phyloP scores from a whole-genome alignment of 1,140 invertebrate genomes.

The Catajapyx aquilonaris region DNA sequence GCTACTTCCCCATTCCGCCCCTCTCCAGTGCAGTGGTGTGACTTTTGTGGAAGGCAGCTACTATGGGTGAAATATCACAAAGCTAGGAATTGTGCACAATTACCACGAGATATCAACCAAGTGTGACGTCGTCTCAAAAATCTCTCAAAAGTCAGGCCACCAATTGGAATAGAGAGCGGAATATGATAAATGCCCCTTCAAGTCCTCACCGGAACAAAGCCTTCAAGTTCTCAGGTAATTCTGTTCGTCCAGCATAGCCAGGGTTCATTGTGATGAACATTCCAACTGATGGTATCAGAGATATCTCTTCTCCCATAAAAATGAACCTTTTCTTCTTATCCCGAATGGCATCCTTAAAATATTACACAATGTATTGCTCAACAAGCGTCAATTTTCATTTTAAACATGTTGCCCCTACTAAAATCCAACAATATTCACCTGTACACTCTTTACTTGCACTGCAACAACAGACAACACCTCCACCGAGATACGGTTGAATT shows the following conservation, averaged over 20 bases:
- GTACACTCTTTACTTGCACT: slow-evolving; percentile 33
- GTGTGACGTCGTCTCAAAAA: no score
- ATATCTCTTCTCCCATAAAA: slow-evolving; percentile 64
- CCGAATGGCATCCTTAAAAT: slow-evolving; percentile 65
- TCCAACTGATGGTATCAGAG: slow-evolving; percentile 53
- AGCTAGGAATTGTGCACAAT: no score
- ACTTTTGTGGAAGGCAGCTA: no score
- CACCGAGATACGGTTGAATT: slow-evolving; percentile 83
- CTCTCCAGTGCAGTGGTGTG: no score
- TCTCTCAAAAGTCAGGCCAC: no score
- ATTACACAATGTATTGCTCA: slow-evolving; percentile 33
- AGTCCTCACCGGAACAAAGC: slow-evolving; percentile 35
- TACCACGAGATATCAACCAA: no score
- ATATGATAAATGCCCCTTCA: no score
- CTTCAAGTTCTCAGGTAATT: slow-evolving; percentile 66
- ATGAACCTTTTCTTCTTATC: slow-evolving; percentile 53
- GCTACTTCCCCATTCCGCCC: no score
- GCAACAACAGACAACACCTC: slow-evolving; percentile 85
- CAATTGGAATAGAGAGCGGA: no score
- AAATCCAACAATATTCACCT: no score
- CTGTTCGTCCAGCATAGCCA: slow-evolving; percentile 66
- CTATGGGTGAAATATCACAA: no score
- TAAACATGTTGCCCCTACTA: background rate
- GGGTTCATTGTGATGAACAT: slow-evolving; percentile 94
- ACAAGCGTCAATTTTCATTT: background rate